These are phyloP conservation scores for Chesias legatella DNA, from an alignment of 2,888 invertebrate genomes.

Conservation along the genomic window DNA sequence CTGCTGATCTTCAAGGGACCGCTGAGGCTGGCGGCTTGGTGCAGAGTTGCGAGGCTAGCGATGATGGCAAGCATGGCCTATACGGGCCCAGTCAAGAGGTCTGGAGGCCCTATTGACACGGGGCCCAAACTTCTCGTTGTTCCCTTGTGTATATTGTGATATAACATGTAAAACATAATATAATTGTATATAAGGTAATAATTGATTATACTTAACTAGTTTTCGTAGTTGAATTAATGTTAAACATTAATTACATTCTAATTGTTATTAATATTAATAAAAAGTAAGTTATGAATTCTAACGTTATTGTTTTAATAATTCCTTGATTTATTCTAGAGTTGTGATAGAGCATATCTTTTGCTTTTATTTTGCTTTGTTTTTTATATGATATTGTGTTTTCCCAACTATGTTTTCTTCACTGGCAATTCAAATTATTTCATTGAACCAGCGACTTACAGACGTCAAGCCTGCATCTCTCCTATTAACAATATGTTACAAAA, in stretches of 20 bases:
- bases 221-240: conserved; percentile 59
- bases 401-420: too few relatives aligned
- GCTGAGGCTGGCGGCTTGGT: conserved; percentile 70
- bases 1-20: conserved; percentile 68
- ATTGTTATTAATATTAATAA: conserved; percentile 61
- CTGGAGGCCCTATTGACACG: conserved; percentile 86
- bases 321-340: too few relatives aligned
- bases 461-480: too few relatives aligned
- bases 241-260: conserved; percentile 72
- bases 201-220: conserved; percentile 26
- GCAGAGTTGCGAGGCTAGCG: conserved; percentile 75
- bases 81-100: conserved; percentile 77
- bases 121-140: conserved; percentile 42
- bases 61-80: conserved; percentile 74
- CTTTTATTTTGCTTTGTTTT: too few relatives aligned
- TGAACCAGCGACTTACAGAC: too few relatives aligned
- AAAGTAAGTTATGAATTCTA: conserved; percentile 18
- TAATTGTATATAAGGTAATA: conserved; percentile 28
- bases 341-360: too few relatives aligned
- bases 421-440: too few relatives aligned
- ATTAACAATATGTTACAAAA: too few relatives aligned
- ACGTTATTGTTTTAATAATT: not conserved
- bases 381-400: too few relatives aligned
- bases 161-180: conserved; percentile 36
- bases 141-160: conserved; percentile 76